Base-by-base conservation (phyloP, 2,113 vertebrate species). In the Platycercus adscitus region DNA sequence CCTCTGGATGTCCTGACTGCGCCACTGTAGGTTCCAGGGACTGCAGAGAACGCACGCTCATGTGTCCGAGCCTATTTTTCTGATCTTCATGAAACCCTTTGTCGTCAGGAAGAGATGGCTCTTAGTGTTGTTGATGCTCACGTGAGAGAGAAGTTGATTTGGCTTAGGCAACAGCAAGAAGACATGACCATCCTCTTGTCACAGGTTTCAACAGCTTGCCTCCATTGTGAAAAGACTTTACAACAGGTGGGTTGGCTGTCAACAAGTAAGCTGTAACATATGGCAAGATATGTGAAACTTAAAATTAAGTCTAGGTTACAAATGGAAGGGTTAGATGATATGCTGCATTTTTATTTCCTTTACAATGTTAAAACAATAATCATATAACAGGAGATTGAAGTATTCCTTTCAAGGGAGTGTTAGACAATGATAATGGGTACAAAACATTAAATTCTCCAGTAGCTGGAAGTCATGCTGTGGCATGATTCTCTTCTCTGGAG, bases 21-120 rank as follows among this genome's bases (percentile, higher is more conserved):
- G 75, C 88, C 13, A 23, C 18, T 75, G 10, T 95, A 99, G 99
- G 98, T 99, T 37, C 98, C 99, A 11, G 99, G 99, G 81, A 99
- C 99, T 20, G 99, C 99, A 21, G 99, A 99, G 94, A 99, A 99
- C 6, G 99, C 99, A 3, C 99, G 99, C n/a, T 99, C 99, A 6
- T 99, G 99, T 72, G 99, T 99, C 66, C 98, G 99, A 68, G 99
- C 99, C 44, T 99, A 99, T 98, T 99, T 99, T 93, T 99, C 99
- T 19, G 99, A 99, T 93, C 98, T 99, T 50, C 99, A 99, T 44
- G 99, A 99, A 98, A 99, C 99, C 2, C 98, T 99, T 55, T 99
- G 99, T 95, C 99, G 99, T 79, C 99, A 99, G 96, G 99, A 99
- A 97, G 99, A 99, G 98, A 99, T 99, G 99, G 99, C 99, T 55